These are phyloP conservation scores for Oithona nana DNA, from an alignment of 2,888 invertebrate genomes.

Conservation along the genomic window DNA sequence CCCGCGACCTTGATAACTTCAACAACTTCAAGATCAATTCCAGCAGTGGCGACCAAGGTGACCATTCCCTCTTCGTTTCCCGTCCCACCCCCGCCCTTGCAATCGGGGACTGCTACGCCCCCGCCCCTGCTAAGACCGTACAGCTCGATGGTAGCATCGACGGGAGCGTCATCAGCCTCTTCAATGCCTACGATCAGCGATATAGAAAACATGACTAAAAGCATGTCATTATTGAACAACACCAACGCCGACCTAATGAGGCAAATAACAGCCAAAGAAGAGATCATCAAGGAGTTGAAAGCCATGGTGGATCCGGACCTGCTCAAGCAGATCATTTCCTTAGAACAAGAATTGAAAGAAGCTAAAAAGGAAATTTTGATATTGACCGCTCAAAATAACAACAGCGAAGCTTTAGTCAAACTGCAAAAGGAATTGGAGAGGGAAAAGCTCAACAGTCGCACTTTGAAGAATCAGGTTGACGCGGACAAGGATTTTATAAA, in stretches of 20 bases:
- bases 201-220: neutral
- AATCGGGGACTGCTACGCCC: neutral
- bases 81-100: neutral
- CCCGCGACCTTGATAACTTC: neutral
- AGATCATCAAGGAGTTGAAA: neutral
- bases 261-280: neutral
- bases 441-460: neutral
- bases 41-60: neutral
- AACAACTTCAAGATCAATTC: too few species aligned
- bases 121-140: neutral
- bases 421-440: neutral
- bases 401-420: neutral
- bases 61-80: neutral
- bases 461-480: neutral
- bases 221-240: neutral
- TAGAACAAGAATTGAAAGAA: neutral
- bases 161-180: neutral
- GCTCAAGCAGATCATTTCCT: neutral
- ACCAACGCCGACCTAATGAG: neutral
- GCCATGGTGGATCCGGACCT: neutral
- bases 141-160: neutral
- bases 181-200: neutral
- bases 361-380: neutral
- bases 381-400: neutral
- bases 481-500: too few species aligned